phyloP scores from a whole-genome alignment of 2,113 vertebrate species.

The Anarrhichthys ocellatus region DNA sequence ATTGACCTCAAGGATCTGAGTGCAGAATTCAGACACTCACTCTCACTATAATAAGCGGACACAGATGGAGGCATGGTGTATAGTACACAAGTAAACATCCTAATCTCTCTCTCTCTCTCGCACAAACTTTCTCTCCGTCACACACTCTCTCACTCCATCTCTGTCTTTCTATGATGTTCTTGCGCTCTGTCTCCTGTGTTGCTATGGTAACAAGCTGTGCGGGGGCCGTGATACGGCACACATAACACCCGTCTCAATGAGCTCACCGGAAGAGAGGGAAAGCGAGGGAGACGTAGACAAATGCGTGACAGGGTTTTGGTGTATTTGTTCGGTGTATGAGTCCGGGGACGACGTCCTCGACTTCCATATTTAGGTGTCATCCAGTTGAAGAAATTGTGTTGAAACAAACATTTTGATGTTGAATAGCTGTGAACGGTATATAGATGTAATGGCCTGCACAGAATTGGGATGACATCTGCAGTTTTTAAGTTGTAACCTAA shows the following conservation, averaged over 20 bases:
- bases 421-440: not conserved
- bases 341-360: not conserved
- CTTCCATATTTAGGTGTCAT: not conserved
- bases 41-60: constrained; percentile 9
- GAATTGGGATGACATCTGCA: not conserved
- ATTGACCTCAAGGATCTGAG: not conserved
- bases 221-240: constrained; percentile 74
- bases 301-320: constrained; percentile 27
- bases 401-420: constrained; percentile 6
- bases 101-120: constrained; percentile 33
- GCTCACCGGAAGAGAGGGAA: constrained; percentile 54
- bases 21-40: not conserved
- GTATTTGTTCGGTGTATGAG: not conserved
- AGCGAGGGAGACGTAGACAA: constrained; percentile 50
- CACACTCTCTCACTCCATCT: constrained; percentile 29
- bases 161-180: constrained; percentile 64
- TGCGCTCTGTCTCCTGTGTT: constrained; percentile 70
- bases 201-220: constrained; percentile 79
- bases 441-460: not conserved
- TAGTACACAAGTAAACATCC: constrained; percentile 46
- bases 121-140: constrained; percentile 41
- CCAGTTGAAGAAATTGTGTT: not conserved
- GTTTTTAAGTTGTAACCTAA: not conserved
- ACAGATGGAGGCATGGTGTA: constrained; percentile 33
- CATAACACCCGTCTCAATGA: constrained; percentile 66